These are phyloP conservation scores for Pelmatolapia mariae DNA, from an alignment of 2,113 vertebrate species.

Conservation along the genomic window DNA sequence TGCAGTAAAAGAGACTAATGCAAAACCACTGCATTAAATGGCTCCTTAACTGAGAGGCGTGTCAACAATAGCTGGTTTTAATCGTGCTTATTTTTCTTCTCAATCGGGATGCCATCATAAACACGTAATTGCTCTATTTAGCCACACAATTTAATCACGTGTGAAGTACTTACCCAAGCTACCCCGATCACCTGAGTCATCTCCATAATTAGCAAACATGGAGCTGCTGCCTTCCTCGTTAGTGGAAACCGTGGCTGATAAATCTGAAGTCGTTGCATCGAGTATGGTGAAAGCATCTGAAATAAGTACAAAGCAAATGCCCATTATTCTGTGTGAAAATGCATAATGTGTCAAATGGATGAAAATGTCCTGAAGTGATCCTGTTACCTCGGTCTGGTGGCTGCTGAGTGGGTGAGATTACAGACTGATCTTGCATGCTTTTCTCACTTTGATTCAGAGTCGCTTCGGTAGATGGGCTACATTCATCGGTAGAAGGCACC, in stretches of 20 bases:
- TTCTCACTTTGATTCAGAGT: conserved; percentile 9
- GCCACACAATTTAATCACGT: not conserved
- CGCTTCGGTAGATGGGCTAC: conserved; percentile 37
- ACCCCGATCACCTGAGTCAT: conserved; percentile 25
- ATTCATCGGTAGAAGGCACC: conserved; percentile 70
- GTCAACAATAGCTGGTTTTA: not conserved
- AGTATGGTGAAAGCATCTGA: conserved; percentile 63
- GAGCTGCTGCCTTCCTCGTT: conserved; percentile 41
- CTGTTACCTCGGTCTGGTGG: conserved; percentile 80
- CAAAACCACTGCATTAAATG: not conserved
- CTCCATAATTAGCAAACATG: conserved; percentile 38
- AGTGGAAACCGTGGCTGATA: conserved; percentile 55
- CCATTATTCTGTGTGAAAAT: not conserved
- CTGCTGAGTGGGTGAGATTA: conserved; percentile 76
- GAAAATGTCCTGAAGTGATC: not conserved
- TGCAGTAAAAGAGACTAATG: not conserved
- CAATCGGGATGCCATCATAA: not conserved
- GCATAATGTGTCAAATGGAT: not conserved
- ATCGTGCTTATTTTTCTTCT: not conserved
- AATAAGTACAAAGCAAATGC: not conserved
- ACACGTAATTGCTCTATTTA: not conserved
- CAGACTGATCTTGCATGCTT: conserved; percentile 56
- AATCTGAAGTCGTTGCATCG: conserved; percentile 68
- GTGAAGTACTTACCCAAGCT: conserved; percentile 33
- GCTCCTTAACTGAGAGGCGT: not conserved